These are phyloP conservation scores for Platorchestia sp. DNA, from an alignment of 1,140 invertebrate genomes.

Conservation along the genomic window DNA sequence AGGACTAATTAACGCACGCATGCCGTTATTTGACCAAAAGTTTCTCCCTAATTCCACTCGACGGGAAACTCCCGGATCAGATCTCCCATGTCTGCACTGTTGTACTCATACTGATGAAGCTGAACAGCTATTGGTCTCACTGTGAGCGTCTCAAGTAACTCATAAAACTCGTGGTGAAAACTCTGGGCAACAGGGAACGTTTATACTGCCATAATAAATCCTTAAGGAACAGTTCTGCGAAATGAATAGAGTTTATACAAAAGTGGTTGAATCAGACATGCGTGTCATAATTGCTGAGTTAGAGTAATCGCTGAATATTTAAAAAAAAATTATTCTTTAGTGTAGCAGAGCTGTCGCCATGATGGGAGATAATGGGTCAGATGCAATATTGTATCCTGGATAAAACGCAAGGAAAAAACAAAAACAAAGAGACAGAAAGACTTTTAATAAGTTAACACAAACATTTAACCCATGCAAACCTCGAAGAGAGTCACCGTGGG, in stretches of 20 bases:
- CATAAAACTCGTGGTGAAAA: neutral
- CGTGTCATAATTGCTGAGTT: neutral
- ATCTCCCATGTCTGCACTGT: neutral
- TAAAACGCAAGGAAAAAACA: neutral
- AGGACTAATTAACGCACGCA: no score
- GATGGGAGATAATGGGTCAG: no score
- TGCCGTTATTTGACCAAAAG: no score
- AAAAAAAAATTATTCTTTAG: neutral
- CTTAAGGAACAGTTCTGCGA: neutral
- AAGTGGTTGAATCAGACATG: neutral
- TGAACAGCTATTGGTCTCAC: neutral
- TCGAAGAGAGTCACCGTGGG: neutral
- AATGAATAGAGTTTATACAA: neutral
- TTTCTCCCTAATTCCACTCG: neutral
- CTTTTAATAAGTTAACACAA: neutral
- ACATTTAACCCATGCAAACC: no score
- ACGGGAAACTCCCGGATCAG: neutral
- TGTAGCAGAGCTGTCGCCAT: no score
- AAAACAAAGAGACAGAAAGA: neutral
- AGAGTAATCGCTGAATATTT: neutral
- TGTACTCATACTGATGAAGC: neutral
- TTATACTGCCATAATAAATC: neutral
- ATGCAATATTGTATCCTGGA: neutral
- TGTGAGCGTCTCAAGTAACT: neutral
- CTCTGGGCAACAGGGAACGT: neutral